Evolutionary conservation across 2,113 vertebrate species (phyloP), one percentile per base, ranked within the genome.

Genomic region (Calidris pugnax): DNA sequence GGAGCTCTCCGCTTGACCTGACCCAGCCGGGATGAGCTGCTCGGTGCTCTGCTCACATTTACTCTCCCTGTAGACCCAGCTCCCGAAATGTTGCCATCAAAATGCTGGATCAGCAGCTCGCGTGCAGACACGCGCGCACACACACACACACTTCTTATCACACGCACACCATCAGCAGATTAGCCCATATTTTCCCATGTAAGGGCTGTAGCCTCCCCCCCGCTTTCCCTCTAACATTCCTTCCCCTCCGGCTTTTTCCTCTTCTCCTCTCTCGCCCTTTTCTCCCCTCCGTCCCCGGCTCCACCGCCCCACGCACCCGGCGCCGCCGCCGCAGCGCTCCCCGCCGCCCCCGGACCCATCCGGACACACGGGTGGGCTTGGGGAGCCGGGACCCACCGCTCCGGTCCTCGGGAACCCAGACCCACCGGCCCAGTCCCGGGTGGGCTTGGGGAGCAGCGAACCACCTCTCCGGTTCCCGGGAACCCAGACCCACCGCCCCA

Each of bases 61-160:
- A n/a, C 51, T 45, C 55, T 59, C 45, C 8, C 53, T 64, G 57
- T 47, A 91, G 47, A 84, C 14, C 73, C 73, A 60, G 22, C 93
- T 89, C 83, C 76, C 69, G 47, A 89, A 82, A 74, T 72, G 69
- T 73, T 86, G 77, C 28, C 17, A 73, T 57, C 48, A 89, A 89
- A 95, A 81, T 53, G 97, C 94, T 95, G 92, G 60, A 48, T 96
- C 92, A 95, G 92, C 92, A 93, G 68, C 79, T 91, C 57, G 32
- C 85, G 37, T 3, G 77, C 89, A 78, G 21, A 24, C 60, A 7
- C 55, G 10, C 41, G n/a, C n/a, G n/a, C n/a, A n/a, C n/a, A n/a
- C n/a, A 22, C 17, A 37, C 45, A 17, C 69, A 18, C 68, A 30
- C 66, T 19, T 66, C 91, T 85, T 67, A 82, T 28, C 77, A 48